A percentile compares a stretch with the other conserved stretches of the same genome.
phyloP scores from a whole-genome alignment of 2,888 invertebrate species.

The Pachycephus smyrnensis region DNA sequence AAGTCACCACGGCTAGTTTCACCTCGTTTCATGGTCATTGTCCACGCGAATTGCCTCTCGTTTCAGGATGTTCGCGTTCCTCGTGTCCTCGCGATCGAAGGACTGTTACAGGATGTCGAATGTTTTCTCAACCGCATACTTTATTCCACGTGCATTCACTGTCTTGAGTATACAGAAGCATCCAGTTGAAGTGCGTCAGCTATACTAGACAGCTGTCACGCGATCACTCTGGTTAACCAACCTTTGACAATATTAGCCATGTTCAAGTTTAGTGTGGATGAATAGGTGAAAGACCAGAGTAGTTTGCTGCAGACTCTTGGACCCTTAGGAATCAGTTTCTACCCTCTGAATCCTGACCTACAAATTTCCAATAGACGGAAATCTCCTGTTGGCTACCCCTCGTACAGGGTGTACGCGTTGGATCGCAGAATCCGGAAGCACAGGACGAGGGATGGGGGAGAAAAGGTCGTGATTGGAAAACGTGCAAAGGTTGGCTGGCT shows the following conservation, averaged over 20 bases:
- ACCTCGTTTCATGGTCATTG: constrained; percentile 65
- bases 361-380: constrained; percentile 40
- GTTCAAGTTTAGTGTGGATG: background rate
- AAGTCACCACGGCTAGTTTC: constrained; percentile 63
- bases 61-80: constrained; percentile 3
- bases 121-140: background rate
- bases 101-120: background rate
- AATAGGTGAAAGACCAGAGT: background rate
- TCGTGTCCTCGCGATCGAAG: constrained; percentile 6
- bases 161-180: background rate
- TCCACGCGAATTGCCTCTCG: constrained; percentile 56
- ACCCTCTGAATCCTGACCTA: constrained; percentile 9
- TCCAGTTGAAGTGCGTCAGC: background rate
- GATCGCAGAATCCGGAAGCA: constrained; percentile 3
- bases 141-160: background rate
- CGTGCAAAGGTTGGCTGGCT: constrained; percentile 55
- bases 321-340: background rate
- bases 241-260: background rate
- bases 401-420: constrained; percentile 8
- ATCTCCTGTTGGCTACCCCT: constrained; percentile 32
- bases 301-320: background rate
- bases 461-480: constrained; percentile 62
- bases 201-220: background rate
- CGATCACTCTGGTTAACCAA: background rate
- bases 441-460: constrained; percentile 28